phyloP scores from a whole-genome alignment of 2,113 vertebrate species.

The Spea multiplicata region DNA sequence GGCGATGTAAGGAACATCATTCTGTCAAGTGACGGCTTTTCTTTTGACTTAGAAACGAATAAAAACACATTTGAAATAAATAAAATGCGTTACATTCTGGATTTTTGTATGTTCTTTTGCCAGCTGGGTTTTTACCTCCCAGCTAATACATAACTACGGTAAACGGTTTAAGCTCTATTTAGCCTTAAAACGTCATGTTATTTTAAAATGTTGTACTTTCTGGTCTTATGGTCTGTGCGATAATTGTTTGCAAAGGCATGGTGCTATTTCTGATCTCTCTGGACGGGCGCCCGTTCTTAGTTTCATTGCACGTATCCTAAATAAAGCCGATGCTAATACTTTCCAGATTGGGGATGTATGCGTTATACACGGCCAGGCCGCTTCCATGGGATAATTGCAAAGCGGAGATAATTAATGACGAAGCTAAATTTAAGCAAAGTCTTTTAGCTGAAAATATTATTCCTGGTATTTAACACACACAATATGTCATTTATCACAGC shows the following conservation, averaged over 20 bases:
- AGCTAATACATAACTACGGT: too few relatives aligned
- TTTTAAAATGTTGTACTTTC: background rate
- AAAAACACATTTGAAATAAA: too few relatives aligned
- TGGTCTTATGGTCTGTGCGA: background rate
- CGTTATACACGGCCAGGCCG: background rate
- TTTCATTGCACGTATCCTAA: conserved; percentile 1
- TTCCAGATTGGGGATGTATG: conserved; percentile 10
- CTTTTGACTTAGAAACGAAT: too few relatives aligned
- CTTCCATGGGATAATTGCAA: background rate
- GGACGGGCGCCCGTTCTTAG: background rate
- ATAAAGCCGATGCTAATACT: background rate
- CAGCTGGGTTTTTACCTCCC: too few relatives aligned
- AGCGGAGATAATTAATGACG: background rate
- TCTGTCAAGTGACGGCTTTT: too few relatives aligned
- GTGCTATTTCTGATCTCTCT: conserved; percentile 1
- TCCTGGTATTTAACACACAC: background rate
- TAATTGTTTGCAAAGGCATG: background rate
- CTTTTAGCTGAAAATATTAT: conserved; percentile 3
- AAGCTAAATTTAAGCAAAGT: background rate
- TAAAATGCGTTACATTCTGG: too few relatives aligned
- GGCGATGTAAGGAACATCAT: too few relatives aligned
- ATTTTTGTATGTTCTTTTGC: too few relatives aligned
- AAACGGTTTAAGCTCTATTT: too few relatives aligned
- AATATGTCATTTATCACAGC: too few relatives aligned
- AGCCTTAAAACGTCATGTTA: too few relatives aligned